Percentiles rank a stretch among this genome's conserved stretches.
These are phyloP conservation scores for Callimorpha dominula DNA, from an alignment of 2,888 invertebrate species.

Conservation along the genomic window DNA sequence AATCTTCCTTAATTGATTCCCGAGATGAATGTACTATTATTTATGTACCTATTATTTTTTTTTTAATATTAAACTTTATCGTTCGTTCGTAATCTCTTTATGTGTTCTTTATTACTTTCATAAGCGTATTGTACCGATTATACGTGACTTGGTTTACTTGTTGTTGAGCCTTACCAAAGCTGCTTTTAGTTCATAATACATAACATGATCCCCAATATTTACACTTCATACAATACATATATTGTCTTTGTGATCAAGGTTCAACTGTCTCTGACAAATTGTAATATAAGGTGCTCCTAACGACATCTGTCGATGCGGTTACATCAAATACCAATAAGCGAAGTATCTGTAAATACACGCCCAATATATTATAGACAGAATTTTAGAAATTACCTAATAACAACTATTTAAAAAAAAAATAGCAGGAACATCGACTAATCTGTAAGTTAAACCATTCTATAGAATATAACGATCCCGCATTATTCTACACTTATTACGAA, in stretches of 20 bases:
- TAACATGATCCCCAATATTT: background rate
- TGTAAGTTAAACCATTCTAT: background rate
- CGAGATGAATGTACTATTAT: no score
- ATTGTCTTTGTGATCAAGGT: background rate
- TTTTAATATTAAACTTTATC: no score
- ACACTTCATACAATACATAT: background rate
- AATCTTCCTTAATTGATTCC: no score
- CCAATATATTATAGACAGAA: background rate
- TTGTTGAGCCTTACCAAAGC: no score
- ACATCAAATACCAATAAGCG: background rate
- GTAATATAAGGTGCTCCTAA: background rate
- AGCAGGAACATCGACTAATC: background rate
- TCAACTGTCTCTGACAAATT: background rate
- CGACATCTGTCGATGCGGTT: background rate
- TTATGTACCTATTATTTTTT: no score
- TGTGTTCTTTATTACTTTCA: no score
- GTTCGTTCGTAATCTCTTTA: no score
- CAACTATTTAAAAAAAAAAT: background rate
- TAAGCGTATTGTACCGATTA: no score
- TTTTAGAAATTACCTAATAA: background rate
- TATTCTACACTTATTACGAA: background rate
- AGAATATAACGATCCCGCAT: background rate
- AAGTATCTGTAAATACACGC: no score
- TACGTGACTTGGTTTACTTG: no score
- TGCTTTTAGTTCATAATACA: background rate